Evolutionary conservation across 53 echinoderm and acorn worm genomes (phyloP).

Genomic region (Echinarachnius parma): DNA sequence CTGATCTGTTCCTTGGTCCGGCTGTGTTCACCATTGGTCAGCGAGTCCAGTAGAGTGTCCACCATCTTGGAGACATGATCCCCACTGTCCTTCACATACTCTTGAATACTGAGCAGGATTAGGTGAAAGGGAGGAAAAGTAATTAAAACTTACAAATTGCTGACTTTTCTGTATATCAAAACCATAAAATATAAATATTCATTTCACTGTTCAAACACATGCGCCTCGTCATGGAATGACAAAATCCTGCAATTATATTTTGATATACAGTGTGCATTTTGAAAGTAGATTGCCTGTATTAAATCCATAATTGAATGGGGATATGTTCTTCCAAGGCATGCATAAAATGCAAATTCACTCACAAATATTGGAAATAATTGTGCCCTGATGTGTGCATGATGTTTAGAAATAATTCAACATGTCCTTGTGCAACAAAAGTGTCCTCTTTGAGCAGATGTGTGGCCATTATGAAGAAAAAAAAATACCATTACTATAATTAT

Average conservation of each 20-base stretch:
- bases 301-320: neutral
- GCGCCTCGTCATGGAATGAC: neutral
- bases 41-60: slow-evolving; percentile 74
- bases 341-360: too few species aligned
- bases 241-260: neutral
- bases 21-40: slow-evolving; percentile 96
- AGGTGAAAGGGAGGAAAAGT: too few species aligned
- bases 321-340: too few species aligned
- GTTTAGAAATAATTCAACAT: too few species aligned
- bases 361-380: too few species aligned
- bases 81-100: slow-evolving; percentile 82
- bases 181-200: neutral
- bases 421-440: too few species aligned
- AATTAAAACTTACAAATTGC: neutral
- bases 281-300: neutral
- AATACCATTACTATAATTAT: too few species aligned
- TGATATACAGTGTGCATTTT: neutral
- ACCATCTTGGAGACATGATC: slow-evolving; percentile 81
- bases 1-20: slow-evolving; percentile 58
- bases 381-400: too few species aligned
- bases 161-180: neutral
- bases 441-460: too few species aligned
- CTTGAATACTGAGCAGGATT: slow-evolving; percentile 66
- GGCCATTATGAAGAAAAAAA: too few species aligned
- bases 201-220: neutral